phyloP scores from a whole-genome alignment of 2,113 vertebrate species.

The Podiceps cristatus region DNA sequence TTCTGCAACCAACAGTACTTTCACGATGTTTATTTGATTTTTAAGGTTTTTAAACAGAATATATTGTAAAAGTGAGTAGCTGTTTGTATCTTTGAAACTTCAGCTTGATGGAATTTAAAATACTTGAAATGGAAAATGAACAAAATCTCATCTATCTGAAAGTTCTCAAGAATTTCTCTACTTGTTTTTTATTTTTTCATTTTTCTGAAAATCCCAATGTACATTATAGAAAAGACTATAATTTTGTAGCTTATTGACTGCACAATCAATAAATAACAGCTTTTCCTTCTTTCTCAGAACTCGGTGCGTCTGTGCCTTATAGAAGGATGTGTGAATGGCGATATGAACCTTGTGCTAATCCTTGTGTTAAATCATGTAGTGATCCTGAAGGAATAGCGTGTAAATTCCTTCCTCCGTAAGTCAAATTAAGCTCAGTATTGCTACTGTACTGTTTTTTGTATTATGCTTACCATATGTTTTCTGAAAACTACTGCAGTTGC shows the following conservation, averaged over 20 bases:
- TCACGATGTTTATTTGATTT: not conserved
- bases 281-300: conserved; percentile 79
- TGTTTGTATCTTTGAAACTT: not conserved
- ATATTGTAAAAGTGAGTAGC: not conserved
- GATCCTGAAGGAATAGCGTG: conserved; percentile 89
- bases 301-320: conserved; percentile 89
- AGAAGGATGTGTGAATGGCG: conserved; percentile 97
- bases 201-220: not conserved
- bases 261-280: not conserved
- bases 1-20: not conserved
- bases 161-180: not conserved
- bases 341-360: conserved; percentile 90
- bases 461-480: not conserved
- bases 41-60: not conserved
- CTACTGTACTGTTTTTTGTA: not conserved
- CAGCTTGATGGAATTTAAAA: not conserved
- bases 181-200: not conserved
- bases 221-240: not conserved
- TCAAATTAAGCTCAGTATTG: not conserved
- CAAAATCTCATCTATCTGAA: not conserved
- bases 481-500: not conserved
- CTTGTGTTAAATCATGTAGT: conserved; percentile 91
- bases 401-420: conserved; percentile 94
- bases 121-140: not conserved
- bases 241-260: not conserved